Evolutionary conservation across 2,888 invertebrate species (phyloP), one percentile per base, ranked within the genome.

Genomic region (Ectemnius lituratus): DNA sequence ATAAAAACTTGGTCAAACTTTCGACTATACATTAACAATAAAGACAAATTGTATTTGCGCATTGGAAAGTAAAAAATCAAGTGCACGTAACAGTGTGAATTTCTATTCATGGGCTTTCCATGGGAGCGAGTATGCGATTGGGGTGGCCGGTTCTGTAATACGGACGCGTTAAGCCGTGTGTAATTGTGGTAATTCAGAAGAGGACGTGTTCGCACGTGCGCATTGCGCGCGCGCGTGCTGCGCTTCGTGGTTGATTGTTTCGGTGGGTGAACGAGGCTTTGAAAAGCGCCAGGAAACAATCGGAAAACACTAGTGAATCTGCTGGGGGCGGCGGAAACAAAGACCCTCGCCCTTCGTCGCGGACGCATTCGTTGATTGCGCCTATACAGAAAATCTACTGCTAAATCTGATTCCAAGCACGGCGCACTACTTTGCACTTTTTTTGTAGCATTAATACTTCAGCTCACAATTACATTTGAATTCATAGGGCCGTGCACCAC

Each of bases 151-250:
- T 28, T 63, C 63, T n/a, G 52, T 23, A 63, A 49, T 52, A 27
- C n/a, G 63, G n/a, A 16, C 14, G 52, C 16, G 16, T 16, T 16
- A 16, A 52, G 52, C 49, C 58, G 58, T 27, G 13, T 62, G 60
- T 57, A 62, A 68, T 68, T 62, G 46, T 47, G 58, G 52, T 58
- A 68, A 62, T 67, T 67, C 67, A 52, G 52, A 67, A 23, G 67
- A 20, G 62, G 61, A 62, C 57, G 45, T 18, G 67, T 37, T 45
- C 18, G 52, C 67, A 67, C 64, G 67, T 28, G 65, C 67, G 8
- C 62, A 18, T 60, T 45, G 49, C 56, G 20, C 47, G 16, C 14
- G 27, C 13, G 16, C n/a, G 27, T 13, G 11, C 18, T 16, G 37
- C 58, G 46, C 46, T 62, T 57, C 62, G 58, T 18, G 46, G 52